A percentile compares a stretch with the other conserved stretches of the same genome.
Conservation (phyloP, 2,888 invertebrate species). For the Synergus gifuensis region DNA sequence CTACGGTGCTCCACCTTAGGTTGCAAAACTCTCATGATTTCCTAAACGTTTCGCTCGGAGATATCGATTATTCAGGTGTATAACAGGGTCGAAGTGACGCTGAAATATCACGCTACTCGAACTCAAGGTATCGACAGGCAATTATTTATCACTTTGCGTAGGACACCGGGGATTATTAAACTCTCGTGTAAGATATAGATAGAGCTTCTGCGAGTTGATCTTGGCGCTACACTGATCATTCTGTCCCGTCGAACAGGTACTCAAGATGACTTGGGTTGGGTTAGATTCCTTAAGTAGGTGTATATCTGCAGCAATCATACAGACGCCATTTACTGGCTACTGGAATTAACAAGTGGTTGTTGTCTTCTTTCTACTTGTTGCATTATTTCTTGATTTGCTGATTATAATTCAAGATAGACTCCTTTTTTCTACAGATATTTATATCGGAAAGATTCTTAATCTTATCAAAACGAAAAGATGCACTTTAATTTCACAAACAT, state of each 20-base stretch:
- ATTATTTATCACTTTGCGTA: slow-evolving; percentile 37
- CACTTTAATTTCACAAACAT: neutral
- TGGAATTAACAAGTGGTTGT: neutral
- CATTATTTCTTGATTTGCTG: neutral
- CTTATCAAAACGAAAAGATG: slow-evolving; percentile 1
- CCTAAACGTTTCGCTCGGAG: slow-evolving; percentile 15
- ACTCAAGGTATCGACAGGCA: slow-evolving; percentile 21
- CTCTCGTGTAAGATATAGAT: slow-evolving; percentile 14
- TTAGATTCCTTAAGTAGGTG: neutral
- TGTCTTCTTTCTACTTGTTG: neutral
- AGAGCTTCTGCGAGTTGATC: slow-evolving; percentile 2
- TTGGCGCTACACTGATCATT: slow-evolving; percentile 1
- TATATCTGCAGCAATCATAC: slow-evolving; percentile 1
- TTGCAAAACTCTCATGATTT: slow-evolving; percentile 20
- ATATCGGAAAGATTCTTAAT: neutral
- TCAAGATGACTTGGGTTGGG: neutral
- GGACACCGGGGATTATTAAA: slow-evolving; percentile 8
- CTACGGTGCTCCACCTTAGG: neutral
- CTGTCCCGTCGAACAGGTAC: neutral
- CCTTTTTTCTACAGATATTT: neutral
- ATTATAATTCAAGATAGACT: neutral
- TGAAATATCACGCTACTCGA: slow-evolving; percentile 28
- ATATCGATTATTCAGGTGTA: slow-evolving; percentile 33
- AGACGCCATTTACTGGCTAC: neutral
- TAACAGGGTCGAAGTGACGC: slow-evolving; percentile 10